Conservation (phyloP, 1,140 invertebrate genomes). For the Probaryconus sp. region DNA sequence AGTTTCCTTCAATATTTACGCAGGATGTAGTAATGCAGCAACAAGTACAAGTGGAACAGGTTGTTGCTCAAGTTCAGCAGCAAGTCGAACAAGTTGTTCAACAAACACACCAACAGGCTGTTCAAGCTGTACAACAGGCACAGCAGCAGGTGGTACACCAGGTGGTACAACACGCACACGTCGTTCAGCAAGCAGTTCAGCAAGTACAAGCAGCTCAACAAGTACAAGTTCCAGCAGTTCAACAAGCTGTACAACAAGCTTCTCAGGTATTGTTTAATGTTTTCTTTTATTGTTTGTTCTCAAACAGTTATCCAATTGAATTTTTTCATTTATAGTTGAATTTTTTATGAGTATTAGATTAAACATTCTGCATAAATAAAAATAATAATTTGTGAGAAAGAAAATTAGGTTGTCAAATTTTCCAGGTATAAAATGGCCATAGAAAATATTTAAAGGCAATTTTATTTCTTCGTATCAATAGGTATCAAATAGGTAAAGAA, state of each 20-base stretch:
- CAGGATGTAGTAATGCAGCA: conserved; percentile 74
- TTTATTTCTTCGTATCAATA: too few relatives aligned
- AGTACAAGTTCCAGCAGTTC: conserved; percentile 66
- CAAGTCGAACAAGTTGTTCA: conserved; percentile 77
- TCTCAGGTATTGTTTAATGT: conserved; percentile 50
- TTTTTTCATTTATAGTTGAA: too few relatives aligned
- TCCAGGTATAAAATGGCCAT: too few relatives aligned
- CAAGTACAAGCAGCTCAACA: conserved; percentile 69
- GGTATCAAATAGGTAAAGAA: too few relatives aligned
- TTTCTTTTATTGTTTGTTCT: too few relatives aligned
- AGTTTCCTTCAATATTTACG: conserved; percentile 53
- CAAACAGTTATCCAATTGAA: too few relatives aligned
- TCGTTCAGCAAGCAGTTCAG: conserved; percentile 78
- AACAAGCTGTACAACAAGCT: conserved; percentile 72
- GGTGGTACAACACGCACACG: conserved; percentile 74
- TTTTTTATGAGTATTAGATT: too few relatives aligned
- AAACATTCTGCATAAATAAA: too few relatives aligned
- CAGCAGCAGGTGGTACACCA: conserved; percentile 76
- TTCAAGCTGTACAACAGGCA: conserved; percentile 73
- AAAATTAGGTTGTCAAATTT: too few relatives aligned
- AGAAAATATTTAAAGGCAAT: too few relatives aligned
- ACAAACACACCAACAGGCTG: conserved; percentile 73
- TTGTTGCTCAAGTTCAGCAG: conserved; percentile 74
- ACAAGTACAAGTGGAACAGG: conserved; percentile 75
- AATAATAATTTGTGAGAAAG: too few relatives aligned